Percentiles rank a stretch among this genome's conserved stretches.
Evolutionary conservation across 2,888 invertebrate genomes (phyloP).

Genomic region (Ophioninae sp.): DNA sequence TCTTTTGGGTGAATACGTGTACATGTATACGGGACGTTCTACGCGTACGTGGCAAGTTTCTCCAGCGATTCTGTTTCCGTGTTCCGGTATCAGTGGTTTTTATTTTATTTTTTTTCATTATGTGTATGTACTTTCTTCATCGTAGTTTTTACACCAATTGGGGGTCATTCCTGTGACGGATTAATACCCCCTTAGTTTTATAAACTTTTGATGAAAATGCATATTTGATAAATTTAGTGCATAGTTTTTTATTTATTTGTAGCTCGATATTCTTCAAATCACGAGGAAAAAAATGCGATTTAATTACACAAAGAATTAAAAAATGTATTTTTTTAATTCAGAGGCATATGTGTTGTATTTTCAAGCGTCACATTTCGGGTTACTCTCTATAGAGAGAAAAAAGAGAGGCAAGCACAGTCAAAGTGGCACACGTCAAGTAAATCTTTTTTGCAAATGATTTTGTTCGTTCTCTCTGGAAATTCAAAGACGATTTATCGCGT

Average conservation of each 20-base stretch:
- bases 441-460: background rate
- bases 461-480: slow-evolving; percentile 5
- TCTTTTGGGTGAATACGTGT: slow-evolving; percentile 30
- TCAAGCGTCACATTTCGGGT: background rate
- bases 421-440: background rate
- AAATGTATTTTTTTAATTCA: too few relatives aligned
- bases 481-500: background rate
- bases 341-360: background rate
- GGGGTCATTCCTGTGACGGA: background rate
- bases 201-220: background rate
- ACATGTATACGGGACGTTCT: slow-evolving; percentile 14
- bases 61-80: background rate
- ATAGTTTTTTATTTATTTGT: too few relatives aligned
- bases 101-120: background rate
- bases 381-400: background rate
- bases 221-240: too few relatives aligned
- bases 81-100: background rate
- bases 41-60: background rate
- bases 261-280: too few relatives aligned
- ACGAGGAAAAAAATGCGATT: too few relatives aligned
- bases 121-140: background rate
- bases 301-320: too few relatives aligned
- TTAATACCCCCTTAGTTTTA: background rate
- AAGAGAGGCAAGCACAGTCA: background rate
- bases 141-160: background rate